A percentile compares a stretch with the other conserved stretches of the same genome.
phyloP scores from a whole-genome alignment of 2,888 invertebrate genomes.

The Eristalis pertinax region DNA sequence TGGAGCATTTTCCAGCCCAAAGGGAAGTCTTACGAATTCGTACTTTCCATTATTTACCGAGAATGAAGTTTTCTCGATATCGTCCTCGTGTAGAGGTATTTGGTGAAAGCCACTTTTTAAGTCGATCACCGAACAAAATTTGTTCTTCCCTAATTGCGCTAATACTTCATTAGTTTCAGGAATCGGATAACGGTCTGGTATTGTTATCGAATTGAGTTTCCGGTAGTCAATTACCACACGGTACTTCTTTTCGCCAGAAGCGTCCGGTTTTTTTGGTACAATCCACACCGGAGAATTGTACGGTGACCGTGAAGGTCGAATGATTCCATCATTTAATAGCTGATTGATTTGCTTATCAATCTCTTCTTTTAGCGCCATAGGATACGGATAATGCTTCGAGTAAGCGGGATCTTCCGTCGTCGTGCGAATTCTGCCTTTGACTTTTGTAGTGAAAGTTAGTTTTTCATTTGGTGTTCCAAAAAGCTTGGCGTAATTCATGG shows the following conservation, averaged over 20 bases:
- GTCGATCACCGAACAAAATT: constrained; percentile 34
- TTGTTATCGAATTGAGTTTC: constrained; percentile 38
- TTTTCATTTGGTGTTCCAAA: too few relatives aligned
- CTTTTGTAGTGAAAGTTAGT: too few relatives aligned
- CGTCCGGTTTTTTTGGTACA: constrained; percentile 30
- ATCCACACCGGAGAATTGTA: constrained; percentile 30
- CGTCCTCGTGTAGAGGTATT: constrained; percentile 33
- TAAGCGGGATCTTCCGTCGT: constrained; percentile 1
- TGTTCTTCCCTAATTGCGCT: constrained; percentile 24
- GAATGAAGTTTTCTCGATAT: constrained; percentile 40
- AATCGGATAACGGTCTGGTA: constrained; percentile 36
- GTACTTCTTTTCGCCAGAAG: constrained; percentile 41
- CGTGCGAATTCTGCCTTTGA: constrained; percentile 37
- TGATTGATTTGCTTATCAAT: constrained; percentile 10
- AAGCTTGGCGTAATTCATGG: too few relatives aligned
- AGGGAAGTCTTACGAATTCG: constrained; percentile 15
- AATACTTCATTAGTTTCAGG: constrained; percentile 33
- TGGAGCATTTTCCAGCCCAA: constrained; percentile 41
- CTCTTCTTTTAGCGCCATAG: too few relatives aligned
- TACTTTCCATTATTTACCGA: constrained; percentile 38
- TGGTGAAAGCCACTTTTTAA: constrained; percentile 45
- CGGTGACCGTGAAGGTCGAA: constrained; percentile 19
- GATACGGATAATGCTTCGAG: constrained; percentile 26
- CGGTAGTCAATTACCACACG: constrained; percentile 38
- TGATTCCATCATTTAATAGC: constrained; percentile 22